These are phyloP conservation scores for Daktulosphaira vitifoliae DNA, from an alignment of 1,140 invertebrate species.

Conservation along the genomic window DNA sequence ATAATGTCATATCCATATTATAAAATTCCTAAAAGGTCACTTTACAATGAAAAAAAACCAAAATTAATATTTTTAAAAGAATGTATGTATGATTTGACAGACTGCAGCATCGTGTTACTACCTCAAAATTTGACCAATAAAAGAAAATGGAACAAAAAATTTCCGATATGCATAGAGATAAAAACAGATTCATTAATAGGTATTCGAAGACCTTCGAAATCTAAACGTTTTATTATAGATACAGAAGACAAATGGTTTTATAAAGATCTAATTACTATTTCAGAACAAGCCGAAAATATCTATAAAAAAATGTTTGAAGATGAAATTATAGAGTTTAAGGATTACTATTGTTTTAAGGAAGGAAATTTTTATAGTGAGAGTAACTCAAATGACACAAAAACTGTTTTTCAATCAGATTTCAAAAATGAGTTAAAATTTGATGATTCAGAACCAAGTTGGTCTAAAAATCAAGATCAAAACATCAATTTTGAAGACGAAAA, in stretches of 20 bases:
- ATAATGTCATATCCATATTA: slow-evolving; percentile 67
- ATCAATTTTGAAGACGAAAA: slow-evolving; percentile 2
- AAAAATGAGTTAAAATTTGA: slow-evolving; percentile 5
- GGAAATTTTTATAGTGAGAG: slow-evolving; percentile 2
- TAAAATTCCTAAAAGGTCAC: slow-evolving; percentile 71
- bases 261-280: slow-evolving; percentile 17
- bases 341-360: slow-evolving; percentile 17
- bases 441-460: not conserved
- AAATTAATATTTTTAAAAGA: slow-evolving; percentile 63
- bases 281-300: not conserved
- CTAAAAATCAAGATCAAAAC: not conserved
- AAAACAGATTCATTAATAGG: slow-evolving; percentile 38
- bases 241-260: slow-evolving; percentile 25
- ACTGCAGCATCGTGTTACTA: slow-evolving; percentile 57
- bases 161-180: slow-evolving; percentile 68
- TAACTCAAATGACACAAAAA: slow-evolving; percentile 6
- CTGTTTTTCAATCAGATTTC: not conserved
- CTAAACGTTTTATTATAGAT: slow-evolving; percentile 25
- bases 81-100: slow-evolving; percentile 62
- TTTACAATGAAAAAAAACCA: slow-evolving; percentile 70
- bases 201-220: slow-evolving; percentile 17
- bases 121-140: slow-evolving; percentile 66
- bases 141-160: slow-evolving; percentile 84
- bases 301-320: slow-evolving; percentile 13
- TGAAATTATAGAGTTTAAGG: slow-evolving; percentile 15